Evolutionary conservation across 2,113 vertebrate genomes (phyloP), one percentile per base, ranked within the genome.

Genomic region (Syrmaticus mikado): DNA sequence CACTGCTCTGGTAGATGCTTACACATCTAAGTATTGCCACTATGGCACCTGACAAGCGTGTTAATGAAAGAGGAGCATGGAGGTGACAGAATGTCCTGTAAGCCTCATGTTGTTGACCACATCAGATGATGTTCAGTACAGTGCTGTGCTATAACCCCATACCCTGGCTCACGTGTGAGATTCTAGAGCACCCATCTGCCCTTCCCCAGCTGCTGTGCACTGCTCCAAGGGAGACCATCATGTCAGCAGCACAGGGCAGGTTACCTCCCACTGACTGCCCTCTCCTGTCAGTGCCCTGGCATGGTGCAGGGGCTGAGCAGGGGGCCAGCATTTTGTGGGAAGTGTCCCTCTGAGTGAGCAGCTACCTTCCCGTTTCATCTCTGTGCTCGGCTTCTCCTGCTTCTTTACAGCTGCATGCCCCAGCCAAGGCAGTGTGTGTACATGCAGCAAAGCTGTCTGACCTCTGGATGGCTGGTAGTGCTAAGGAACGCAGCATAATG

Each of bases 401-500:
- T 71, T 27, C 46, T 73, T 15, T 2, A 0, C 12, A 20, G 6
- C 6, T 20, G 3, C 19, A 3, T 0, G 0, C 10, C 38, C 22
- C 41, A 60, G 53, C 28, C 60, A 36, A 66, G 19, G 53, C 64
- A 65, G 32, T 20, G 32, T 27, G 62, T 60, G 41, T 6, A 52
- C 53, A 19, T 6, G 24, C 25, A 22, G n/a, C 76, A 64, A 6
- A 30, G 0, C n/a, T 28, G 27, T 16, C 36, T 66, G 32, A 36
- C 30, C 2, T 1, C 5, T 7, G 13, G 0, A 34, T 6, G 16
- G 34, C 22, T 32, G 62, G 3, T 13, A 14, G n/a, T 2, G 10
- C 61, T 0, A 5, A 53, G 45, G 17, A 5, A 6, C 0, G 1
- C 28, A 21, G 38, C 60, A 13, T 6, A 19, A 21, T 21, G 0